Evolutionary conservation across 2,113 vertebrate genomes (phyloP), one percentile per base, ranked within the genome.

Genomic region (Scomber colias): DNA sequence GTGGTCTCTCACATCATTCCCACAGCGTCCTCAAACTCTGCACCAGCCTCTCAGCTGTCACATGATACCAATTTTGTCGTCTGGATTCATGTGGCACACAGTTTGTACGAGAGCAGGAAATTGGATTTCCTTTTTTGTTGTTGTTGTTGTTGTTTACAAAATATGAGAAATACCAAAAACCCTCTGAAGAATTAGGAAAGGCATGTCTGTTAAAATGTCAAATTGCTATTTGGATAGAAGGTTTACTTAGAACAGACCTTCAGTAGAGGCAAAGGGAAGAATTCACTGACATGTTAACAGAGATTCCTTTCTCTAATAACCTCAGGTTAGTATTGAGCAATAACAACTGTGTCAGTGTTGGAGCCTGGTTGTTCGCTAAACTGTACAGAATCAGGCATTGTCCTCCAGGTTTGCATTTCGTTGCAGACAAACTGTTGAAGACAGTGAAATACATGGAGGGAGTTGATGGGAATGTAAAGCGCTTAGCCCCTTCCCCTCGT

Each of bases 31-130:
- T 7, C 11, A 0, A 35, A 66, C n/a, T 62, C 63, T 49, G 48
- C 55, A 24, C 51, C 62, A 54, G 56, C 68, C 62, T 31, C 69
- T 54, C 59, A 35, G 54, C 75, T 65, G 78, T 94, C 92, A 92
- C 91, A 93, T 92, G 93, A 87, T 74, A 45, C 63, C 56, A 73
- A 66, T 90, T 87, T 82, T 71, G 71, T 45, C 17, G 57, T 57
- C 75, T 62, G 66, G 35, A 24, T 79, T 90, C 73, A 60, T 74
- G 57, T 45, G 49, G 72, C 56, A 27, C 49, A 27, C 83, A 54
- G 61, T 81, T 82, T 79, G 63, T 63, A 45, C 46, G 3, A 0
- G 9, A 66, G 65, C 19, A 60, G 76, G 49, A 74, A 85, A 84
- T 82, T 53, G 0, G 17, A 64, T 90, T 81, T 75, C 7, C 9